phyloP scores from a whole-genome alignment of 1,140 invertebrate species.

The Phymastichus coffea region DNA sequence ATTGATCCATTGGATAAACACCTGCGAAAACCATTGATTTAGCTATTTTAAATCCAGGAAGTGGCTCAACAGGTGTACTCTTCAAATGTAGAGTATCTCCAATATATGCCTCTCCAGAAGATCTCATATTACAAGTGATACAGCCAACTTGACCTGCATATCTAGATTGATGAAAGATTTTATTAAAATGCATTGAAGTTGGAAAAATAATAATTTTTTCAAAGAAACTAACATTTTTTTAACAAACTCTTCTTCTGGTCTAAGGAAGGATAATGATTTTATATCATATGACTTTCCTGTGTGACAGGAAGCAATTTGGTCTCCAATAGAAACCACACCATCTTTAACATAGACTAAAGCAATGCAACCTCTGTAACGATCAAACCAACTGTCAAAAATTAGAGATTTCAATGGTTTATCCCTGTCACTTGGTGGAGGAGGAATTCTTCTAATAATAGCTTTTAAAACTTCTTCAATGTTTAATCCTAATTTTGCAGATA shows the following conservation, averaged over 20 bases:
- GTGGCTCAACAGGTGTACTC: constrained; percentile 58
- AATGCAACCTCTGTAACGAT: constrained; percentile 83
- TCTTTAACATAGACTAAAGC: constrained; percentile 78
- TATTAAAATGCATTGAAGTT: constrained; percentile 3
- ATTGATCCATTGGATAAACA: constrained; percentile 89
- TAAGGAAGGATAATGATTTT: constrained; percentile 76
- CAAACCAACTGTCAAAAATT: constrained; percentile 94
- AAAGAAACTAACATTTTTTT: constrained; percentile 64
- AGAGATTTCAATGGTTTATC: constrained; percentile 73
- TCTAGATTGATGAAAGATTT: constrained; percentile 51
- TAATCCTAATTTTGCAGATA: constrained; percentile 88
- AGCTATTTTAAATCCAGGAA: constrained; percentile 68
- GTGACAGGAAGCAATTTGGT: constrained; percentile 65
- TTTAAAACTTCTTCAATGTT: constrained; percentile 77
- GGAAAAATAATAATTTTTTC: background rate
- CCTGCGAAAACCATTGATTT: constrained; percentile 95
- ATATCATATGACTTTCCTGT: constrained; percentile 76
- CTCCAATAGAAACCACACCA: constrained; percentile 70
- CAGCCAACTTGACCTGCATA: constrained; percentile 81
- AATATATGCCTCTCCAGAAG: constrained; percentile 74
- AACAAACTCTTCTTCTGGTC: constrained; percentile 73
- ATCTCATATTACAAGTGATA: constrained; percentile 79
- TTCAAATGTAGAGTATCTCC: constrained; percentile 81
- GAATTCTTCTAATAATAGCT: constrained; percentile 76
- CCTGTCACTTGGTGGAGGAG: constrained; percentile 67